A percentile compares a stretch with the other conserved stretches of the same genome.
These are phyloP conservation scores for Trypoxylus dichotomus DNA, from an alignment of 1,140 invertebrate species.

Conservation along the genomic window DNA sequence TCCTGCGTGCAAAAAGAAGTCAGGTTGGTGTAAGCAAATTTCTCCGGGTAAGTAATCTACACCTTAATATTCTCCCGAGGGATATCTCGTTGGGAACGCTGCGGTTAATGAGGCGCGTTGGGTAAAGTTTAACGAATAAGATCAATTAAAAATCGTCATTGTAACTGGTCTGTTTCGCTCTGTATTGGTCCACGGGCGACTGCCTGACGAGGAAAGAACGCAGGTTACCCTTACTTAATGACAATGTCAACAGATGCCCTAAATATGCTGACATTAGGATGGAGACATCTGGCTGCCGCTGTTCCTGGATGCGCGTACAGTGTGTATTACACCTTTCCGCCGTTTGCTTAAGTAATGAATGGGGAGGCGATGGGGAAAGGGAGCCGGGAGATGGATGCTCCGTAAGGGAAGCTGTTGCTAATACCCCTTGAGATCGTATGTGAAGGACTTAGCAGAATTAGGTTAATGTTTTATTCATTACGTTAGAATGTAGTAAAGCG, in stretches of 20 bases:
- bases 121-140: not conserved
- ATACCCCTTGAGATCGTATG: not conserved
- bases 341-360: slow-evolving; percentile 18
- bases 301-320: not conserved
- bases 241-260: slow-evolving; percentile 10
- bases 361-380: not conserved
- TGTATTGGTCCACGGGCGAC: not conserved
- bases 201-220: not conserved
- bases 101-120: too few relatives aligned
- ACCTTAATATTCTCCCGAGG: too few relatives aligned
- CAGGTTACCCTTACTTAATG: not conserved
- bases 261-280: not conserved
- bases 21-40: too few relatives aligned
- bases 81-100: too few relatives aligned
- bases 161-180: not conserved
- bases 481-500: not conserved
- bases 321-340: not conserved
- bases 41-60: too few relatives aligned
- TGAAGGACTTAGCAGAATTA: slow-evolving; percentile 5
- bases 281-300: not conserved
- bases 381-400: not conserved
- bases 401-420: not conserved
- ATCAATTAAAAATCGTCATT: not conserved
- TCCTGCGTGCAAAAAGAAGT: too few relatives aligned
- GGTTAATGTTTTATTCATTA: slow-evolving; percentile 19